A percentile compares a stretch with the other conserved stretches of the same genome.
These are phyloP conservation scores for Andrena chrysosceles DNA, from an alignment of 2,888 invertebrate genomes.

Conservation along the genomic window DNA sequence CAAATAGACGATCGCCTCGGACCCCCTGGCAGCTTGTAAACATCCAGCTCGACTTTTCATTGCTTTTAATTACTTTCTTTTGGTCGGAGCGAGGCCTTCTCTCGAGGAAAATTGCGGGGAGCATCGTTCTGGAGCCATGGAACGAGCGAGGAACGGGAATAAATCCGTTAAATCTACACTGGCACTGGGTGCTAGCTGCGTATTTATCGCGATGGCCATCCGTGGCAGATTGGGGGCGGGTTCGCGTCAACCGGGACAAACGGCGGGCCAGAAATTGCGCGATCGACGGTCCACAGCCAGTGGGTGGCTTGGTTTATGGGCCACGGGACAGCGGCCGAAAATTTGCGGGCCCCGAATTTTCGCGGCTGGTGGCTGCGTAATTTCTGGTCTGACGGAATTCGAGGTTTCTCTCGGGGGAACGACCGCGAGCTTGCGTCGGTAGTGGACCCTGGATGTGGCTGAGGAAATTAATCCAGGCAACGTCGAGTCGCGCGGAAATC, in stretches of 20 bases:
- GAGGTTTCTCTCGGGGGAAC: background rate
- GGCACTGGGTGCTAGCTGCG: background rate
- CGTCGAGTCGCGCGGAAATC: no score
- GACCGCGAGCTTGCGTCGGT: background rate
- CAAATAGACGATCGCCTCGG: slow-evolving; percentile 8
- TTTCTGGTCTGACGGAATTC: background rate
- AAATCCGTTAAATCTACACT: background rate
- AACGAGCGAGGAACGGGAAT: background rate
- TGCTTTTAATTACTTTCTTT: slow-evolving; percentile 16
- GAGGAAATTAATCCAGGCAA: no score
- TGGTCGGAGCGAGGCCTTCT: background rate
- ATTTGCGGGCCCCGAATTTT: slow-evolving; percentile 1
- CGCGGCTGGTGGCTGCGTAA: background rate
- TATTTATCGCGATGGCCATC: slow-evolving; percentile 19
- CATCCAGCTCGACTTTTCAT: slow-evolving; percentile 6
- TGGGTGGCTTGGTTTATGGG: background rate
- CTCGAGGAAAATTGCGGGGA: background rate
- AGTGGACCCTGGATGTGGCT: background rate
- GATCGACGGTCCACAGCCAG: background rate
- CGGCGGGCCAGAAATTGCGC: background rate
- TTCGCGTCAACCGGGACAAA: slow-evolving; percentile 7
- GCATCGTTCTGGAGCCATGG: no score
- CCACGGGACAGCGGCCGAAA: background rate
- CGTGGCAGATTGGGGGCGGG: slow-evolving; percentile 2
- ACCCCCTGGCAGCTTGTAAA: slow-evolving; percentile 15